Evolutionary conservation across 2,797 vertebrate species (phyloP).

Genomic region (Rhabdomys pumilio): DNA sequence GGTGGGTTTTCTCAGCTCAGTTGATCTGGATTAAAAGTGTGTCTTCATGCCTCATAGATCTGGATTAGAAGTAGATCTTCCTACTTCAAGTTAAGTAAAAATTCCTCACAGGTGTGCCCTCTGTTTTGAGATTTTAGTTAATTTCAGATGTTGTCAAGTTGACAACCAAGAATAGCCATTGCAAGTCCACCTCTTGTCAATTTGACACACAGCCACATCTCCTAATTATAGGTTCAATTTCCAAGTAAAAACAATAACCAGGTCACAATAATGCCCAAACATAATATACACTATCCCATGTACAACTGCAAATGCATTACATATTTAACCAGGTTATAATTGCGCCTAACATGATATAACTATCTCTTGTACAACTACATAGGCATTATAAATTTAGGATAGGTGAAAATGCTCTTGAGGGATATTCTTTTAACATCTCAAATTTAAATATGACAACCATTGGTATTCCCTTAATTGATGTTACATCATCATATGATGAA

Average conservation of each 20-base stretch:
- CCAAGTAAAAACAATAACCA: background rate
- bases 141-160: background rate
- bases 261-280: background rate
- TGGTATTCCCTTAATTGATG: background rate
- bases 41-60: background rate
- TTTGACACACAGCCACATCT: background rate
- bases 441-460: background rate
- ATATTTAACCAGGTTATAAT: background rate
- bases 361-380: background rate
- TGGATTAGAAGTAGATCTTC: background rate
- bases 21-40: background rate
- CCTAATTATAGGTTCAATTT: background rate
- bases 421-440: background rate
- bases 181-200: background rate
- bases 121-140: background rate
- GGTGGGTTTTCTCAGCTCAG: background rate
- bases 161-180: background rate
- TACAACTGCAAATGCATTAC: background rate
- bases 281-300: background rate
- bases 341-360: background rate
- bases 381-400: background rate
- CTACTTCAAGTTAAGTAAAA: background rate
- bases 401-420: background rate
- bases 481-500: background rate
- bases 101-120: background rate